These are phyloP conservation scores for Epirrhoe alternata DNA, from an alignment of 2,888 invertebrate genomes.

Conservation along the genomic window DNA sequence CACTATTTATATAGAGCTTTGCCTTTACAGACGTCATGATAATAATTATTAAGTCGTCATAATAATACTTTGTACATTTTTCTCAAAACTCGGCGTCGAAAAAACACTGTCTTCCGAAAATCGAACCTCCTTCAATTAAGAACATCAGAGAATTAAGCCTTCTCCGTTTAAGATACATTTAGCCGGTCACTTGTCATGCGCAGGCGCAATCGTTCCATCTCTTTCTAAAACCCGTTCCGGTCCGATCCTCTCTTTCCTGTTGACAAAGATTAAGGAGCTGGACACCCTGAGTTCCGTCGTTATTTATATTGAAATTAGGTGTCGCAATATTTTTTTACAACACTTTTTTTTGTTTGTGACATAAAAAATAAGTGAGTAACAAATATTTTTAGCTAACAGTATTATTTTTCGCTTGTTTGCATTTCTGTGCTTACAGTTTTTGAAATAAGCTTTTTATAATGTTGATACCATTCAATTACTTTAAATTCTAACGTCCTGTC, in stretches of 20 bases:
- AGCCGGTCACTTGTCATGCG: constrained; percentile 83
- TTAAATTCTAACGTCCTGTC: too few relatives aligned
- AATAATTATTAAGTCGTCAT: not conserved
- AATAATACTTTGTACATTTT: not conserved
- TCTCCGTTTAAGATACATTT: constrained; percentile 84
- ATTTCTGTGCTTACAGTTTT: too few relatives aligned
- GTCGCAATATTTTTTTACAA: not conserved
- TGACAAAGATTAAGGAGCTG: constrained; percentile 69
- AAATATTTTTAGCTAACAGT: too few relatives aligned
- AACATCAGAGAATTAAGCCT: constrained; percentile 80
- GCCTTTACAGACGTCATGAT: too few relatives aligned
- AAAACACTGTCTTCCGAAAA: constrained; percentile 48
- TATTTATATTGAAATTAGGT: not conserved
- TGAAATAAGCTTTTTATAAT: too few relatives aligned
- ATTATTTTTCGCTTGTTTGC: too few relatives aligned
- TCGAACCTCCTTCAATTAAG: constrained; percentile 76
- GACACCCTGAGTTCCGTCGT: not conserved
- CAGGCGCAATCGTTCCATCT: constrained; percentile 65
- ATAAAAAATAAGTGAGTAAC: too few relatives aligned
- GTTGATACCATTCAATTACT: too few relatives aligned
- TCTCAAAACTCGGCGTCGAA: constrained; percentile 33
- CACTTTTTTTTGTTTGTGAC: too few relatives aligned
- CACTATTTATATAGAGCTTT: too few relatives aligned
- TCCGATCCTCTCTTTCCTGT: constrained; percentile 62
- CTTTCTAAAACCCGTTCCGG: constrained; percentile 78